These are phyloP conservation scores for Plutomurus gul DNA, from an alignment of 1,140 invertebrate genomes.

Conservation along the genomic window DNA sequence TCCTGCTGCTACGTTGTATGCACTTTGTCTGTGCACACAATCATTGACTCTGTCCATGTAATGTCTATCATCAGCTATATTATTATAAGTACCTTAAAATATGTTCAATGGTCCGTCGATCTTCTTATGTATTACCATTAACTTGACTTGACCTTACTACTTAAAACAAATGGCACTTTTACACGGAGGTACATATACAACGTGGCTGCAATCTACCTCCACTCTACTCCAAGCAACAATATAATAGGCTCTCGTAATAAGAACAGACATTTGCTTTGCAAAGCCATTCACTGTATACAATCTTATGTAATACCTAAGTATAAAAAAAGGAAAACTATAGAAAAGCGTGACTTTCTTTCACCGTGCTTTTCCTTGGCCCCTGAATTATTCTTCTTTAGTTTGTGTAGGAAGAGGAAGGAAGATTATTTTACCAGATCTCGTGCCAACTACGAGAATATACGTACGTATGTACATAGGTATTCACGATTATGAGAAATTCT, in stretches of 20 bases:
- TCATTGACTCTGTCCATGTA: not conserved
- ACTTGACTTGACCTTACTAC: not conserved
- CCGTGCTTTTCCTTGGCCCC: not conserved
- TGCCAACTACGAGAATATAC: not conserved
- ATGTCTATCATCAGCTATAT: not conserved
- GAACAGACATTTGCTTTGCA: not conserved
- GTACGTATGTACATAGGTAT: not conserved
- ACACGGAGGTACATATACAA: no score
- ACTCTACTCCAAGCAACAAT: not conserved
- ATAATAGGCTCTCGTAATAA: no score
- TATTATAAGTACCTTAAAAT: not conserved
- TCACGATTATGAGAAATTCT: not conserved
- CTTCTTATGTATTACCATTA: not conserved
- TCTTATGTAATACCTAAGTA: not conserved
- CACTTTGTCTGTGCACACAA: not conserved
- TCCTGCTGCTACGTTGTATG: not conserved
- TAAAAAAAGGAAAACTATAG: not conserved
- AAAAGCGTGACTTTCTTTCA: not conserved
- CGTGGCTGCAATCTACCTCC: not conserved
- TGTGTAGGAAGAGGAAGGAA: not conserved
- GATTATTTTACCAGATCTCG: not conserved
- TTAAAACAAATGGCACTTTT: not conserved
- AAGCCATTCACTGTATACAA: not conserved
- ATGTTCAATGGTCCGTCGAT: conserved; percentile 18
- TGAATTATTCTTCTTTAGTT: not conserved